Evolutionary conservation across 2,113 vertebrate species (phyloP), one percentile per base, ranked within the genome.

Genomic region (Indicator maculatus): DNA sequence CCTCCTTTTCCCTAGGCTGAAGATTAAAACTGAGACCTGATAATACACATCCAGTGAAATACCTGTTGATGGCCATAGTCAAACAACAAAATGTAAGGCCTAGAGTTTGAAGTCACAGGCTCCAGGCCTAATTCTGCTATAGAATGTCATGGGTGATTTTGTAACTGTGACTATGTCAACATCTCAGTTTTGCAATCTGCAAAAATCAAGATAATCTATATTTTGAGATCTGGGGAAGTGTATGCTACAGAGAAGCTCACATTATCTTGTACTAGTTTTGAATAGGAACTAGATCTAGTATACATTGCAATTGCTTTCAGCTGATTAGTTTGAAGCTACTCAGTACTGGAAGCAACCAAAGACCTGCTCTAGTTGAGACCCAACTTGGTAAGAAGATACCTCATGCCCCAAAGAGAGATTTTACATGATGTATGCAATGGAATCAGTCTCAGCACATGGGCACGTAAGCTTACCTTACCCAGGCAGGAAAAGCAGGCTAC

Each of bases 391-490:
- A 52, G 41, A 65, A 83, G 8, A 26, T 45, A 38, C 19, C 9
- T 70, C 27, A 16, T 2, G 23, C 38, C 19, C 26, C 20, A 12
- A 38, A 17, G 21, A 64, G 47, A 85, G 21, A 20, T 69, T 79
- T 85, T 20, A 53, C 0, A 0, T 30, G 28, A 30, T 7, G 14
- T 9, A 7, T 16, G 60, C 2, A 7, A 24, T 30, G 58, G 74
- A 83, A 53, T 17, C 53, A 1, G 3, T 12, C 7, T 21, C 53
- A 16, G 13, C 7, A 23, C 7, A 4, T 0, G 1, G 11, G 9
- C 0, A 0, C 8, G 8, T 15, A 38, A 47, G 24, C 12, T 4
- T 61, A 19, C 31, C 69, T 44, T 47, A 14, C 36, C 27, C 41
- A 26, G 64, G 20, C 63, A 24, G 3, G 18, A 55, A 76, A 69